Base-by-base conservation (phyloP, 2,113 vertebrate genomes). In the Microtus pennsylvanicus region DNA sequence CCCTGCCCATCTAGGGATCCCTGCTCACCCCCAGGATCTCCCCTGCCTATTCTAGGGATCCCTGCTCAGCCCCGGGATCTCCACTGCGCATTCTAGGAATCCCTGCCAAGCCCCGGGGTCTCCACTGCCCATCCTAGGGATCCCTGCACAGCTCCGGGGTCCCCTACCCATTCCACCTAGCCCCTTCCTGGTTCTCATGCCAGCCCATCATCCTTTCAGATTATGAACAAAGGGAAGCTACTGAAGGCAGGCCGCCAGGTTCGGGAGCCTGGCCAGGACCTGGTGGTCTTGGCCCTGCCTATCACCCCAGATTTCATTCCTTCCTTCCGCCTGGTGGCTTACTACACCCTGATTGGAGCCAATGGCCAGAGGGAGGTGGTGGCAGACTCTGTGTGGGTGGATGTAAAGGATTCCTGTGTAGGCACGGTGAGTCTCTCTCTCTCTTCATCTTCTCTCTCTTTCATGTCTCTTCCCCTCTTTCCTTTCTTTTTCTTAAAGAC, bases 281-380 rank as follows among this genome's bases (percentile, higher is more conserved):
- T 99, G 93, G 98, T 63, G 55, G 97, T 74, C 1, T 75, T 99
- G 74, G 69, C 89, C 0, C 33, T 99, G 91, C 69, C 50, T 0
- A 95, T 99, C 97, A 99, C 99, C 0, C 0, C 97, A 0, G 98
- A 99, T 2, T 98, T 99, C 97, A 98, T 99, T 92, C 99, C 99
- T 0, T 99, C 99, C 0, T 99, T 99, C 98, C 99, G 99, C 2
- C 17, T 99, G 0, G 98, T 99, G 97, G 99, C 98, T 0, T 99
- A 99, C 38, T 99, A 99, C 97, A 93, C 72, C 0, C 89, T 99
- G 8, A 95, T 96, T 0, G 97, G 93, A 83, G 0, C 0, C 19
- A 55, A 16, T 0, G 11, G 21, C 10, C 8, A 45, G 0, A 87
- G 96, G 0, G 99, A 99, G 97, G 98, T 99, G 8, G 99, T 99